phyloP scores from a whole-genome alignment of 2,113 vertebrate species.

The Psettodes erumei region DNA sequence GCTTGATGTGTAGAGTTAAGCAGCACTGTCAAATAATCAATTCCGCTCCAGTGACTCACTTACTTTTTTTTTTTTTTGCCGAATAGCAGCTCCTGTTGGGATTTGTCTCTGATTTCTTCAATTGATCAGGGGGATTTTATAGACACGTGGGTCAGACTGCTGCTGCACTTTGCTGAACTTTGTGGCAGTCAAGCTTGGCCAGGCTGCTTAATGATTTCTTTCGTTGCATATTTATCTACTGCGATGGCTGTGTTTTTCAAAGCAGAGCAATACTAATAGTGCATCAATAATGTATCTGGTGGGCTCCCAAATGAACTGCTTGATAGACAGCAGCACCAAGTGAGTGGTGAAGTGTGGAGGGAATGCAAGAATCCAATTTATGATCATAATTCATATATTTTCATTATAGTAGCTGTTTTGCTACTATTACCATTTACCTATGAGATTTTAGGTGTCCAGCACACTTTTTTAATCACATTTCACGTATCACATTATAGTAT shows the following conservation, averaged over 20 bases:
- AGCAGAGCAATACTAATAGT: constrained; percentile 56
- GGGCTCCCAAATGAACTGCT: constrained; percentile 43
- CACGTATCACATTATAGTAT: no score
- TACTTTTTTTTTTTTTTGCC: no score
- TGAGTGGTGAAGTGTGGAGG: constrained; percentile 22
- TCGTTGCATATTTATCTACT: constrained; percentile 67
- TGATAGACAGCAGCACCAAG: constrained; percentile 44
- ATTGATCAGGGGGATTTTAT: constrained; percentile 61
- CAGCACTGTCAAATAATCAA: constrained; percentile 77
- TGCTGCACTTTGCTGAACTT: constrained; percentile 68
- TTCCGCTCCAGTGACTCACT: constrained; percentile 60
- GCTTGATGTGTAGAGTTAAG: constrained; percentile 62
- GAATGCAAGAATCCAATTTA: constrained; percentile 35
- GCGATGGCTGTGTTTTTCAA: constrained; percentile 57
- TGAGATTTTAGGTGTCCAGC: not conserved
- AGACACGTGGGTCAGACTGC: constrained; percentile 66
- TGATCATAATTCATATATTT: constrained; percentile 28
- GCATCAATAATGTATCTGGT: constrained; percentile 67
- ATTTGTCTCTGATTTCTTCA: constrained; percentile 63
- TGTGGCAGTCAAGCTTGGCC: constrained; percentile 48
- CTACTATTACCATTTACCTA: not conserved
- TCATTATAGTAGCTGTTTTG: constrained; percentile 11
- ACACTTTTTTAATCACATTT: constrained; percentile 3
- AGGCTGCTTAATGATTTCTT: constrained; percentile 68
- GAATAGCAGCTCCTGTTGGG: constrained; percentile 40